Base-by-base conservation (phyloP, 2,797 vertebrate species). In the Sebastes ruberrimus region DNA sequence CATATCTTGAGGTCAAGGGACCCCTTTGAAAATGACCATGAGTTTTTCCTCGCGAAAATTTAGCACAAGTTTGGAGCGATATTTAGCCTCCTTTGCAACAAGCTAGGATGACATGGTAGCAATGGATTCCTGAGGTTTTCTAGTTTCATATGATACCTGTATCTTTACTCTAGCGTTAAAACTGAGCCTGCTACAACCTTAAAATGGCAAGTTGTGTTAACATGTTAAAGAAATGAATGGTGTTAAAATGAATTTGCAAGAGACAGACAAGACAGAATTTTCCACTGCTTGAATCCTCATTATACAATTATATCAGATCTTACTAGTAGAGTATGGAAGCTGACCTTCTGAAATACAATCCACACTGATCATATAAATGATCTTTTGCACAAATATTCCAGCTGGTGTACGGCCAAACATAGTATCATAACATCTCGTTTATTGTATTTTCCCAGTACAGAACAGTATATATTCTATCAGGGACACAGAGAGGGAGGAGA, bases 301-400 rank as follows among this genome's bases (percentile, higher is more conserved):
- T 38, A 65, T 25, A 27, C 20, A 25, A 18, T 11, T 62, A 62
- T 27, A 28, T 49, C 5, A 66, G 18, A 66, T 66, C 33, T n/a
- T 49, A n/a, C 67, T 22, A 59, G 14, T n/a, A 20, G 49, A 52
- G 8, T 52, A 52, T 22, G 4, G 28, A 62, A 49, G 25, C 18
- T 22, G 1, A 16, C n/a, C 3, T 59, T 35, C 22, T 71, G 23
- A 55, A 59, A 78, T 49, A 59, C 60, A 81, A 59, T 33, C 35
- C 8, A 49, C 25, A 73, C 4, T 60, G 16, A 71, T 8, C 18
- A 28, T 49, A 49, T 35, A 57, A 62, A 56, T 73, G 4, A 72
- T 35, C 2, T 46, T 68, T 73, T 30, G 33, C 6, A 46, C 22
- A 57, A 66, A 61, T 60, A 59, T 64, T 64, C n/a, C 16, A 53